Evolutionary conservation across 2,113 vertebrate genomes (phyloP).

Genomic region (Origma solitaria): DNA sequence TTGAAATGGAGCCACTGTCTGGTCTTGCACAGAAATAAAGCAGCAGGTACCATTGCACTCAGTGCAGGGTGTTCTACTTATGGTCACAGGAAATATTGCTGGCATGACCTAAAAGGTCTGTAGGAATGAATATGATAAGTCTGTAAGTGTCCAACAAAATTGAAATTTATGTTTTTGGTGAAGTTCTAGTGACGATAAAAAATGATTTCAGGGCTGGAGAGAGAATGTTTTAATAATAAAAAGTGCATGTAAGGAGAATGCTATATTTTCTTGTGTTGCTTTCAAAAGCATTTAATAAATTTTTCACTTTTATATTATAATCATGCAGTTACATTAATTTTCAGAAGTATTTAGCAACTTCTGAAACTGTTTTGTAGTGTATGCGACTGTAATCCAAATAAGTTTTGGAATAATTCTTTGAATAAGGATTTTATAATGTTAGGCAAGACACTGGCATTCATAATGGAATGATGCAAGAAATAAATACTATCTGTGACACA

Average conservation of each 20-base stretch:
- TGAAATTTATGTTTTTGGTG: neutral
- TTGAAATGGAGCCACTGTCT: neutral
- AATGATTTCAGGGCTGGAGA: neutral
- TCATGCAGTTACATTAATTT: neutral
- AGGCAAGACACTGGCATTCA: neutral
- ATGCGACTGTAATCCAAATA: neutral
- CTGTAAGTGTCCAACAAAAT: neutral
- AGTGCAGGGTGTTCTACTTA: neutral
- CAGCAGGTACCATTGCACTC: neutral
- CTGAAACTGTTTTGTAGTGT: neutral
- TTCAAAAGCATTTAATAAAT: neutral
- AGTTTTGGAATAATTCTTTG: neutral
- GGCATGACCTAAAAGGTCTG: neutral
- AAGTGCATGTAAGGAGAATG: neutral
- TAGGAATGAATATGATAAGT: neutral
- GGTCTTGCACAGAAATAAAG: neutral
- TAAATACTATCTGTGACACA: neutral
- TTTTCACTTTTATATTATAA: neutral
- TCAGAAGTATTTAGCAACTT: neutral
- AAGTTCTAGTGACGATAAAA: neutral
- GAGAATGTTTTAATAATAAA: neutral
- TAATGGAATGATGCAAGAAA: neutral
- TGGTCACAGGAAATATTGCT: neutral
- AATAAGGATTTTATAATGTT: neutral
- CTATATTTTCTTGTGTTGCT: neutral